Base-by-base conservation (phyloP, 2,888 invertebrate species). In the Drosophila greeni region DNA sequence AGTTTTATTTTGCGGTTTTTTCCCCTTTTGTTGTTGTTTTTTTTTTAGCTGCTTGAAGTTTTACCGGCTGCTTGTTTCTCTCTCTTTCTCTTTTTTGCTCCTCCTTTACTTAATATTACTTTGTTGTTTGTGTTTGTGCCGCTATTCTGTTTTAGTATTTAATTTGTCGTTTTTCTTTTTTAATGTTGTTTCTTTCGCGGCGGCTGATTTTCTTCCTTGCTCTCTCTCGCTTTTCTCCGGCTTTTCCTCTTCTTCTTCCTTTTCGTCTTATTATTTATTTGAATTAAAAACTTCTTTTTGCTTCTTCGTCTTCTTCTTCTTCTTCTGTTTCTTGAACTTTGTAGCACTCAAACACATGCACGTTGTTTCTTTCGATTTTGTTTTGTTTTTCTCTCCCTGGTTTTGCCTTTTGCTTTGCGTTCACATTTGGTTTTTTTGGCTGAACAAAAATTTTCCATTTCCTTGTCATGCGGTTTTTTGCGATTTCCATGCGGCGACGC, bases 401-500 rank as follows among this genome's bases (percentile, higher is more conserved):
- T 60, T 23, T 37, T 40, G 48, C 61, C 20, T 29, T 48, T 59
- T 53, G 45, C 20, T 53, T 67, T 40, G 49, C 61, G 59, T 61
- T 69, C 52, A 70, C 48, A 69, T 70, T 60, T 52, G 70, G 34
- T 54, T 69, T 49, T 57, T 56, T 18, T 37, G 31, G 54, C 45
- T 64, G 59, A 45, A 66, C 43, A 43, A 49, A 58, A 68, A 62
- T 68, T 69, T 78, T 72, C 72, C 71, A 76, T 68, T 58, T 59
- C 53, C 70, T 57, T 78, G 61, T 72, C 79, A 73, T 76, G 82
- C 78, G 82, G 66, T 72, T 60, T 67, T 68, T 60, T 69, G 66
- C 66, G 60, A 72, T 68, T 66, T 67, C 58, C 67, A 49, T 73
- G 76, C 74, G 72, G 69, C 74, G 66, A 67, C 74, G 67, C 60